phyloP scores from a whole-genome alignment of 1,140 invertebrate species.

The Psix sp. region DNA sequence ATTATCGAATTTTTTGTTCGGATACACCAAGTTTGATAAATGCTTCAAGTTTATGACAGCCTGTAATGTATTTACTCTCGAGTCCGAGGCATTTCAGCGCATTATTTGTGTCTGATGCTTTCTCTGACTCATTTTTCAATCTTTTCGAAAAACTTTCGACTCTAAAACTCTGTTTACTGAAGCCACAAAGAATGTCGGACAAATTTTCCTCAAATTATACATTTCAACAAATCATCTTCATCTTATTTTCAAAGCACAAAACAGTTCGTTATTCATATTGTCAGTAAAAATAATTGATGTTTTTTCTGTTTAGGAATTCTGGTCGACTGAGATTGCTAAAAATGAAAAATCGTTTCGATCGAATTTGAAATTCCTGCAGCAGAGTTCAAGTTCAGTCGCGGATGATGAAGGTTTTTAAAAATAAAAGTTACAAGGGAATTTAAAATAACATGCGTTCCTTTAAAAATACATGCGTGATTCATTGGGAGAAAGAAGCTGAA shows the following conservation, averaged over 20 bases:
- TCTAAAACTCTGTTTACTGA: not conserved
- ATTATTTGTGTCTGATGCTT: constrained; percentile 3
- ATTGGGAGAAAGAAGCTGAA: not conserved
- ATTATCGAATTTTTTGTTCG: constrained; percentile 2
- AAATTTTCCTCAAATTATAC: no score
- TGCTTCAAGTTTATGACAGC: constrained; percentile 4
- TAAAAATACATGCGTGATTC: constrained; percentile 34
- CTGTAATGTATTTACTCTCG: not conserved
- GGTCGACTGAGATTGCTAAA: no score
- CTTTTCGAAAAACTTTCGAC: constrained; percentile 1
- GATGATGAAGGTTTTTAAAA: constrained; percentile 41
- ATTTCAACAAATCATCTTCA: no score
- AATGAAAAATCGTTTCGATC: no score
- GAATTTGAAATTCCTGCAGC: constrained; percentile 16
- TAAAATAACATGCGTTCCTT: constrained; percentile 33
- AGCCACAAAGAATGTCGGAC: no score
- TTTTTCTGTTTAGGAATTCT: no score
- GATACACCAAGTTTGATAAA: constrained; percentile 7
- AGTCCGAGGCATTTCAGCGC: constrained; percentile 1
- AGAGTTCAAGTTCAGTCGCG: constrained; percentile 44
- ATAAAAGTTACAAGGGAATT: constrained; percentile 30
- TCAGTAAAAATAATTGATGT: no score
- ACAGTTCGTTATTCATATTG: no score
- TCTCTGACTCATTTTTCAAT: constrained; percentile 1
- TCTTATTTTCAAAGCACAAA: no score